A percentile compares a stretch with the other conserved stretches of the same genome.
phyloP scores from a whole-genome alignment of 2,888 invertebrate genomes.

The Oxycera nigricornis region DNA sequence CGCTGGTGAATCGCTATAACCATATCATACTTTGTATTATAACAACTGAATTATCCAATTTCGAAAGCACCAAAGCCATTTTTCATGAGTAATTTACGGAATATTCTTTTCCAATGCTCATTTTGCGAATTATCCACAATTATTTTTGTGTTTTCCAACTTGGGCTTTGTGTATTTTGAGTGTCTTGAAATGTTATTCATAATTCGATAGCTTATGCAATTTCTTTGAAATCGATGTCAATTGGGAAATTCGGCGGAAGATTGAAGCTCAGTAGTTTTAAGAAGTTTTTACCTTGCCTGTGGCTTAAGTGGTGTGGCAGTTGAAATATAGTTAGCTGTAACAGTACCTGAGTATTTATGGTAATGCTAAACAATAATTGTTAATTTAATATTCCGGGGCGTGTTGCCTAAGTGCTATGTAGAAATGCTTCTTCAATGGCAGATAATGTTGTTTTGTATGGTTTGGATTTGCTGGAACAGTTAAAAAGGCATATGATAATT shows the following conservation, averaged over 20 bases:
- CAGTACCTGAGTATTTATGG: slow-evolving; percentile 6
- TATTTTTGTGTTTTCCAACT: background rate
- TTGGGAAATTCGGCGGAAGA: background rate
- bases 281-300: background rate
- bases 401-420: background rate
- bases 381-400: background rate
- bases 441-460: background rate
- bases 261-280: background rate
- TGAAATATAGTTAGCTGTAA: slow-evolving; percentile 2
- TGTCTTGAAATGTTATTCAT: slow-evolving; percentile 6
- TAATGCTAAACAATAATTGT: slow-evolving; percentile 2
- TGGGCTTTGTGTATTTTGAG: background rate
- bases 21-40: slow-evolving; percentile 18
- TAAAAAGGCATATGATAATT: background rate
- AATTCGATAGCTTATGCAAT: slow-evolving; percentile 3
- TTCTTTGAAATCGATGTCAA: background rate
- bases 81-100: background rate
- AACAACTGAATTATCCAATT: slow-evolving; percentile 28
- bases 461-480: background rate
- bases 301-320: background rate
- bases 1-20: background rate
- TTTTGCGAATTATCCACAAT: background rate
- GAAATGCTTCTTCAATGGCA: background rate
- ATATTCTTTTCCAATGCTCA: background rate
- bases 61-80: background rate